Percentiles rank a stretch among this genome's conserved stretches.
These are phyloP conservation scores for Dolichallabes microphthalmus DNA, from an alignment of 2,113 vertebrate species.

Conservation along the genomic window DNA sequence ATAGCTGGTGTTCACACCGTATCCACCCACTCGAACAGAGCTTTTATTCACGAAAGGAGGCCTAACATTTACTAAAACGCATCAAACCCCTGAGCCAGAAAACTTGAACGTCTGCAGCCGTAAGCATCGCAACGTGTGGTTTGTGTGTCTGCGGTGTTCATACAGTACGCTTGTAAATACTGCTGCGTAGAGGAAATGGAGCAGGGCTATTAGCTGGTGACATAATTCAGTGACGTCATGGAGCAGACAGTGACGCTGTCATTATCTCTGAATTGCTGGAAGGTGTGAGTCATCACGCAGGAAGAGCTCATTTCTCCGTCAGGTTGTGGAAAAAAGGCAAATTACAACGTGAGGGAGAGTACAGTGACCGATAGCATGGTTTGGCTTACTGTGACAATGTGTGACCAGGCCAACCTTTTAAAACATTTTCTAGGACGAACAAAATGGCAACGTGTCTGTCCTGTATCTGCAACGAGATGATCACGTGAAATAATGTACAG, in stretches of 20 bases:
- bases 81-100: neutral
- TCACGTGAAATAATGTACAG: neutral
- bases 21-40: neutral
- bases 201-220: conserved; percentile 43
- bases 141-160: neutral
- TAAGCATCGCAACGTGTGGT: neutral
- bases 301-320: conserved; percentile 22
- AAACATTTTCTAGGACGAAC: neutral
- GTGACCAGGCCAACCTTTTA: neutral
- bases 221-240: conserved; percentile 45
- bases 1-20: neutral
- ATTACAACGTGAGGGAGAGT: neutral
- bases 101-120: neutral
- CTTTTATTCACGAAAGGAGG: neutral
- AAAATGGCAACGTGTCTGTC: neutral
- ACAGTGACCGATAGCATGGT: neutral
- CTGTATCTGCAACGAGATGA: neutral
- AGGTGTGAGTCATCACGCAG: conserved; percentile 51
- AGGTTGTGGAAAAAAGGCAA: conserved; percentile 5
- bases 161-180: conserved; percentile 26
- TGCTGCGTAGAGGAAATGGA: conserved; percentile 19
- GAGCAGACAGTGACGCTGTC: conserved; percentile 39
- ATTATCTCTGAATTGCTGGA: conserved; percentile 52
- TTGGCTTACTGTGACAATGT: neutral
- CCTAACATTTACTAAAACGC: neutral